phyloP scores from a whole-genome alignment of 2,888 invertebrate genomes.

The Emesis russula region DNA sequence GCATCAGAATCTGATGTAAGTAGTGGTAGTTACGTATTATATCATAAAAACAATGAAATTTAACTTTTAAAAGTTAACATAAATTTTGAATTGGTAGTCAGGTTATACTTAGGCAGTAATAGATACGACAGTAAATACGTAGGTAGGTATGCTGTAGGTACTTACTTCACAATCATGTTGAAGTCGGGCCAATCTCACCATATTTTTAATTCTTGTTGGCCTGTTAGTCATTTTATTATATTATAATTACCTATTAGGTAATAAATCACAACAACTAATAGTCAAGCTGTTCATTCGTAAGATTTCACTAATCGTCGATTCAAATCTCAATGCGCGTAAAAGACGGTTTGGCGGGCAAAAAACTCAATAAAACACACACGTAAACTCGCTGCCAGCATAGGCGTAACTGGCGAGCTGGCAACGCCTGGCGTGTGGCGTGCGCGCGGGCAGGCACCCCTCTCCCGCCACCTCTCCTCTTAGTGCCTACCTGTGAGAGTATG shows the following conservation, averaged over 20 bases:
- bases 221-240: constrained; percentile 15
- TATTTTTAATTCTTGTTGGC: constrained; percentile 15
- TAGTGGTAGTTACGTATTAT: constrained; percentile 13
- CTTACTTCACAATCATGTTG: constrained; percentile 15
- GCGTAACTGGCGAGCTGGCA: constrained; percentile 15
- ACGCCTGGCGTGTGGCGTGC: constrained; percentile 15
- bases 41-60: constrained; percentile 12
- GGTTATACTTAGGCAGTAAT: constrained; percentile 15
- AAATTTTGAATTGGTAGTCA: constrained; percentile 15
- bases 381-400: constrained; percentile 15
- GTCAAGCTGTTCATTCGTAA: constrained; percentile 15
- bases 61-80: constrained; percentile 15
- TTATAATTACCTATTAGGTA: constrained; percentile 15
- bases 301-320: constrained; percentile 15
- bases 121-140: constrained; percentile 15
- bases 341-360: constrained; percentile 15
- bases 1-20: constrained; percentile 15
- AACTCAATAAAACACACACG: constrained; percentile 15
- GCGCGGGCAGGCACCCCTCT: constrained; percentile 15
- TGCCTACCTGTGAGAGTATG: constrained; percentile 11
- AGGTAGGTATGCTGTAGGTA: constrained; percentile 15
- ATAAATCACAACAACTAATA: constrained; percentile 15
- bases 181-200: constrained; percentile 15
- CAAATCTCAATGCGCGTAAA: constrained; percentile 15
- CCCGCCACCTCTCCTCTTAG: constrained; percentile 15